Base-by-base conservation (phyloP, 37 sponge, comb jelly and placozoan genomes). In the Axinella damicornis region DNA sequence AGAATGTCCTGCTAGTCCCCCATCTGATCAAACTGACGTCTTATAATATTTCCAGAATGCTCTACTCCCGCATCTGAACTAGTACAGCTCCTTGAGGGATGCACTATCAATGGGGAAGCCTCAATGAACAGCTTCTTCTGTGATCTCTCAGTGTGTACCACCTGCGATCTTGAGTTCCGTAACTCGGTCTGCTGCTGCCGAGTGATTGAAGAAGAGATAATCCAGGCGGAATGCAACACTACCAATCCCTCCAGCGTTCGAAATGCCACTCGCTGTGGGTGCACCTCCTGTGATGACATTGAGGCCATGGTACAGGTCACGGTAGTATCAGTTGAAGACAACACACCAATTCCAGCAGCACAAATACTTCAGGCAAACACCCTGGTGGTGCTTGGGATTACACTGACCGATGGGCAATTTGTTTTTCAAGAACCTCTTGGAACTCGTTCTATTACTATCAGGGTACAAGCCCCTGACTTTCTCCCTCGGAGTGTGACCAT, bases 211-310 rank as follows among this genome's bases (percentile, higher is more conserved):
- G 56, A 20, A 13, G 71, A 31, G 38, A 41, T 27, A 22, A 21
- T 81, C 5, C 20, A 71, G 13, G 58, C 32, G 31, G 68, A 24
- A 5, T 46, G 46, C 9, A 33, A 34, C 9, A 34, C 9, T 67
- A 34, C 9, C 2, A 61, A 6, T 4, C 12, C 33, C 68, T 30
- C 28, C 32, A 24, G 27, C 5, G 5, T 19, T 24, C 33, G 34
- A 19, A 67, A 69, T 24, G 40, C 53, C 5, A 57, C 71, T 19
- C 24, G 20, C 35, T 81, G 82, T 71, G 71, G 60, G 20, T 81
- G 82, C 32, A 14, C 59, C 9, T 27, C 53, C n/a, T 81, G 82
- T 27, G 57, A 69, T 57, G 82, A 81, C 41, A 71, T 81, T 34
- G n/a, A 17, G 28, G 59, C 69, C 19, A 57, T 24, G 1, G 71